Evolutionary conservation across 1,140 invertebrate genomes (phyloP).

Genomic region (Andrena cerasifolii): DNA sequence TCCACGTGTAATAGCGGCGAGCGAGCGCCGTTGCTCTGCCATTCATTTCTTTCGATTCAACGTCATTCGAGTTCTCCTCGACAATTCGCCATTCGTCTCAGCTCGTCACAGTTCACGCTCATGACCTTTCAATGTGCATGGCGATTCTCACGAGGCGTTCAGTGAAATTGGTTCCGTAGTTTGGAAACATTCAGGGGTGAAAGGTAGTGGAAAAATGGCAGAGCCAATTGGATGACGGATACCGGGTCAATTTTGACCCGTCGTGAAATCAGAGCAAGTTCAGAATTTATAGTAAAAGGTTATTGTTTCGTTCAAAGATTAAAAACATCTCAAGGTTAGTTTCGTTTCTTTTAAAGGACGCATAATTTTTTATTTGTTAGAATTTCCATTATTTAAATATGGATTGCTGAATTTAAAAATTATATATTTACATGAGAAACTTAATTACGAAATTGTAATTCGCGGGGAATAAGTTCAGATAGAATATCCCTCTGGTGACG

Average conservation of each 20-base stretch:
- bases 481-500: background rate
- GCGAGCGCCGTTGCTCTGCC: background rate
- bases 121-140: background rate
- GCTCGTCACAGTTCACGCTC: background rate
- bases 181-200: too few relatives aligned
- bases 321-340: background rate
- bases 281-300: too few relatives aligned
- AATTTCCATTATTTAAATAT: too few relatives aligned
- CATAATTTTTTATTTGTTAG: too few relatives aligned
- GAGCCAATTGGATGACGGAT: too few relatives aligned
- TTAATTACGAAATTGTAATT: too few relatives aligned
- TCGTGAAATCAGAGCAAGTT: too few relatives aligned
- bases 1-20: background rate
- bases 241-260: too few relatives aligned
- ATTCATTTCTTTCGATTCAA: background rate
- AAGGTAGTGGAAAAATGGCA: too few relatives aligned
- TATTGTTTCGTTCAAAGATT: too few relatives aligned
- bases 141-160: background rate
- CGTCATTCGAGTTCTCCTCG: background rate
- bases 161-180: background rate
- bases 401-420: too few relatives aligned
- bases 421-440: too few relatives aligned
- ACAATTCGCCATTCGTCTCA: background rate
- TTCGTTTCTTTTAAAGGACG: background rate
- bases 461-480: background rate